These are phyloP conservation scores for Eurytoma californica DNA, from an alignment of 2,888 invertebrate genomes.

Conservation along the genomic window DNA sequence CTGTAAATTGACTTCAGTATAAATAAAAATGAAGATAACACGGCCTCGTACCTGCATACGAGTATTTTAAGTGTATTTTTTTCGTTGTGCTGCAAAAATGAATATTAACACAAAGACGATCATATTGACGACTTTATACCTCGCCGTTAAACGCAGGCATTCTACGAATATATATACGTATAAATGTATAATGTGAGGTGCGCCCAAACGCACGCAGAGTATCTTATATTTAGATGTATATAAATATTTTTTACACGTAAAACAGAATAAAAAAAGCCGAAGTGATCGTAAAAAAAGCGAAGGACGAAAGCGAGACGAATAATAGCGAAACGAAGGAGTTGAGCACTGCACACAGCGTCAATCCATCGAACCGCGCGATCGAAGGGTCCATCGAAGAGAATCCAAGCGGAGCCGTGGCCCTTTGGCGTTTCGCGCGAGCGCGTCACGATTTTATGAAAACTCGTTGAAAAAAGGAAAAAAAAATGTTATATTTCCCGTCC, in stretches of 20 bases:
- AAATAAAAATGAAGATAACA: background rate
- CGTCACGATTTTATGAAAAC: constrained; percentile 32
- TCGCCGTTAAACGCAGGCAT: constrained; percentile 45
- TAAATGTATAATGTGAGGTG: constrained; percentile 52
- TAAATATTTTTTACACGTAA: constrained; percentile 58
- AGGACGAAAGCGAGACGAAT: background rate
- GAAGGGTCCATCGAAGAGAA: constrained; percentile 30
- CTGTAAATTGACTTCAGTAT: no score
- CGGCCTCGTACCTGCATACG: background rate
- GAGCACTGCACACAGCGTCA: background rate
- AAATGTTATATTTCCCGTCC: constrained; percentile 55
- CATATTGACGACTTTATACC: constrained; percentile 47
- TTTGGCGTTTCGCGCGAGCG: background rate
- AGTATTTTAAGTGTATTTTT: constrained; percentile 19
- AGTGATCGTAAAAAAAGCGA: constrained; percentile 30
- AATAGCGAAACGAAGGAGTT: background rate
- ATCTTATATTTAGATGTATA: constrained; percentile 57
- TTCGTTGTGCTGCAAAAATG: constrained; percentile 16
- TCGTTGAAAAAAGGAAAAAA: constrained; percentile 7
- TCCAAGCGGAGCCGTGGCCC: background rate
- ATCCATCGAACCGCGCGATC: background rate
- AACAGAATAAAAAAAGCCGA: constrained; percentile 28
- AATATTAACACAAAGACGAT: constrained; percentile 28
- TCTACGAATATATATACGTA: constrained; percentile 46
- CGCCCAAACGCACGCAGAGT: constrained; percentile 41